These are phyloP conservation scores for Thomomys bottae DNA, from an alignment of 2,113 vertebrate species.

Conservation along the genomic window DNA sequence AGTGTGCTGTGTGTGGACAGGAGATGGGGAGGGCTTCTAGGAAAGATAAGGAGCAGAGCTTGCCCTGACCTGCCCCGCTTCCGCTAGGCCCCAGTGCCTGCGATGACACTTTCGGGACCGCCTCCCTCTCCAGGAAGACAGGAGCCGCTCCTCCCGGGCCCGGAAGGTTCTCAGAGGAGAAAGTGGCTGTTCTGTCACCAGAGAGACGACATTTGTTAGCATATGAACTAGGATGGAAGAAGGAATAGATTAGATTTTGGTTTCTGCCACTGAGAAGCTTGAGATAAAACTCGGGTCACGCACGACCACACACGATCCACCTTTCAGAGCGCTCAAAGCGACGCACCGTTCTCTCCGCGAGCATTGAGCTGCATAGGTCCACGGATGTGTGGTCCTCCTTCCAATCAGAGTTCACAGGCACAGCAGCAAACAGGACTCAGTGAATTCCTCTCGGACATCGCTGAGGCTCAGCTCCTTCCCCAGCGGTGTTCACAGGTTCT, in stretches of 20 bases:
- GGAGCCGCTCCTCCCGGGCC: neutral
- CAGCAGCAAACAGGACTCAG: neutral
- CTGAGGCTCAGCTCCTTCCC: accelerated
- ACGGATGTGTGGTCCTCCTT: neutral
- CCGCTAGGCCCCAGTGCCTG: too few species aligned
- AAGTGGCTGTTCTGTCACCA: neutral
- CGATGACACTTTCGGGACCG: too few species aligned
- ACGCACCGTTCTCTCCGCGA: too few species aligned
- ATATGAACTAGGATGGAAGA: neutral
- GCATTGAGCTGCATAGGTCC: too few species aligned
- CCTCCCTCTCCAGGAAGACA: accelerated
- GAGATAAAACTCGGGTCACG: too few species aligned
- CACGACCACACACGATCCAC: too few species aligned
- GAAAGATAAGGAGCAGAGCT: neutral
- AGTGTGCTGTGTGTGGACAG: neutral
- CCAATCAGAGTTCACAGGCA: neutral
- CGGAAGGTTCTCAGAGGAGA: neutral
- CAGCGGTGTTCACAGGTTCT: neutral
- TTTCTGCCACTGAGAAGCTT: too few species aligned
- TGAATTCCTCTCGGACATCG: neutral
- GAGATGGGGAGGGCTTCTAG: neutral
- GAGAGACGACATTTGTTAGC: neutral
- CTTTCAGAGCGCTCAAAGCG: too few species aligned
- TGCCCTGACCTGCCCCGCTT: too few species aligned
- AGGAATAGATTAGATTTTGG: too few species aligned